Evolutionary conservation across 2,888 invertebrate species (phyloP).

Genomic region (Cheiracanthium punctorium): DNA sequence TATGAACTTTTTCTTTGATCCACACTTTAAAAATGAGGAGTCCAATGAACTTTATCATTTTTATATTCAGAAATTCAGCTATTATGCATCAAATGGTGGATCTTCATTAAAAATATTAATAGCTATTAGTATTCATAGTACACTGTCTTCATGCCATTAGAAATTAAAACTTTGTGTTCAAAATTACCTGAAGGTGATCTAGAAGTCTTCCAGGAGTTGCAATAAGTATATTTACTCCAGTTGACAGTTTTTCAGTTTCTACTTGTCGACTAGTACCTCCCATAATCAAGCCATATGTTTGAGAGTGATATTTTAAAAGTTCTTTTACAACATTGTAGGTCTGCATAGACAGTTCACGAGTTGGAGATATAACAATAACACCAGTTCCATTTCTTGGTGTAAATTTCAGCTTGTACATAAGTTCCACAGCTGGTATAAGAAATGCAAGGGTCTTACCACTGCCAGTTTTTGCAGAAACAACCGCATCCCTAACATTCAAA

Average conservation of each 20-base stretch:
- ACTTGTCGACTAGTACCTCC: slow-evolving; percentile 93
- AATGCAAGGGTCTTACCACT: slow-evolving; percentile 98
- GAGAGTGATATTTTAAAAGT: slow-evolving; percentile 89
- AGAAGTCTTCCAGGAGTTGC: slow-evolving; percentile 96
- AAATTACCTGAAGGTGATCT: slow-evolving; percentile 85
- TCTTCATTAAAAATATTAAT: too few species aligned
- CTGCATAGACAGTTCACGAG: slow-evolving; percentile 97
- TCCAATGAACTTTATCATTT: too few species aligned
- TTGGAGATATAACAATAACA: slow-evolving; percentile 94
- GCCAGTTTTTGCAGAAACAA: slow-evolving; percentile 97
- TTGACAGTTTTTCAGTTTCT: slow-evolving; percentile 91
- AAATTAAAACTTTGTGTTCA: too few species aligned
- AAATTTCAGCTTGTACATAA: slow-evolving; percentile 91
- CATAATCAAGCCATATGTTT: slow-evolving; percentile 96
- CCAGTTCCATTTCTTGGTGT: slow-evolving; percentile 96
- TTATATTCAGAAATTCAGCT: too few species aligned
- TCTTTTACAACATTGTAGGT: slow-evolving; percentile 97
- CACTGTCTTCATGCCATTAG: too few species aligned
- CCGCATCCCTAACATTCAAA: slow-evolving; percentile 83
- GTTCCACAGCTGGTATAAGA: slow-evolving; percentile 93
- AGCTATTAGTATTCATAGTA: too few species aligned
- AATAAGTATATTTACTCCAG: slow-evolving; percentile 93
- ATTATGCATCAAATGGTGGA: too few species aligned
- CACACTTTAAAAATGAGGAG: too few species aligned
- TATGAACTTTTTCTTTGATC: too few species aligned